Percentiles rank a stretch among this genome's conserved stretches.
These are phyloP conservation scores for Paralichthys olivaceus DNA, from an alignment of 2,113 vertebrate genomes.

Conservation along the genomic window DNA sequence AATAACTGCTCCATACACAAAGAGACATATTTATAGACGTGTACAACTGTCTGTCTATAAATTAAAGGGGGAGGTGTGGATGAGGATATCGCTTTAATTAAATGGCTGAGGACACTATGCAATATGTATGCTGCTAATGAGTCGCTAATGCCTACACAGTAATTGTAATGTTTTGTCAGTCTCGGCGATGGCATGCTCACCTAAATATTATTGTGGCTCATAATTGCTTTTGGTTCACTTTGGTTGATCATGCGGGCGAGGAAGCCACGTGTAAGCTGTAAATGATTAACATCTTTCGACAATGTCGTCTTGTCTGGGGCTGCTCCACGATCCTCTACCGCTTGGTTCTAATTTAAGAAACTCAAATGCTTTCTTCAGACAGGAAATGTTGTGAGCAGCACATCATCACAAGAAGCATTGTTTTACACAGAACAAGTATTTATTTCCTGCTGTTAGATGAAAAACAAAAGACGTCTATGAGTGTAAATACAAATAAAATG, in stretches of 20 bases:
- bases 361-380: not conserved
- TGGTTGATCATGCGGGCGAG: conserved; percentile 90
- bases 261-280: conserved; percentile 77
- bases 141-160: conserved; percentile 49
- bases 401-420: not conserved
- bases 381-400: conserved; percentile 1
- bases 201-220: conserved; percentile 90
- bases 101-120: conserved; percentile 42
- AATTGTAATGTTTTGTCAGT: conserved; percentile 79
- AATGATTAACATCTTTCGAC: conserved; percentile 47
- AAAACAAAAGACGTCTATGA: not conserved
- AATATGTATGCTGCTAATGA: conserved; percentile 54
- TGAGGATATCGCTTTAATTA: conserved; percentile 55
- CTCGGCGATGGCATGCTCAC: conserved; percentile 91
- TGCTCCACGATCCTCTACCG: conserved; percentile 6
- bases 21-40: not conserved
- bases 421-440: not conserved
- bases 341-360: not conserved
- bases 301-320: not conserved
- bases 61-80: conserved; percentile 11
- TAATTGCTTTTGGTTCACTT: conserved; percentile 95
- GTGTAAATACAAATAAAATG: not conserved
- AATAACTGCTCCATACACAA: not conserved
- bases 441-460: not conserved
- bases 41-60: conserved; percentile 27